These are phyloP conservation scores for Myocastor coypus DNA, from an alignment of 2,113 vertebrate species.

Conservation along the genomic window DNA sequence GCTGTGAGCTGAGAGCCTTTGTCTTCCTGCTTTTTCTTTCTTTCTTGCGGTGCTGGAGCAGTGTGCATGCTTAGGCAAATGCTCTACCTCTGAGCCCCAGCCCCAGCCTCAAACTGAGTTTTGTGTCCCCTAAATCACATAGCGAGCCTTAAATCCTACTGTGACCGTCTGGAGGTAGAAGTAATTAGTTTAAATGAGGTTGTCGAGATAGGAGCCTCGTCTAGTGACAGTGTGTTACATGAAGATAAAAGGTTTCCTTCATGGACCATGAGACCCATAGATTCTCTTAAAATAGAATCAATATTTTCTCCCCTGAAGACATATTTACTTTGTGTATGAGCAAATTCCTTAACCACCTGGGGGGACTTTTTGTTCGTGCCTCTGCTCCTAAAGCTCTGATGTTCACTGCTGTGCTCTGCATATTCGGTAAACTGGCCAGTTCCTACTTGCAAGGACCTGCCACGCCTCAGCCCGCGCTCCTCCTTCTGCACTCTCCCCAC, in stretches of 20 bases:
- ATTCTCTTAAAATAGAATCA: constrained; percentile 11
- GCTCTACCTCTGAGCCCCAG: neutral
- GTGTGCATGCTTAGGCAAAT: neutral
- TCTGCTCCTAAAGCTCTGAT: neutral
- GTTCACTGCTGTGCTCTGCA: neutral
- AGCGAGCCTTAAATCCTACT: neutral
- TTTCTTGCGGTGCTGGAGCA: neutral
- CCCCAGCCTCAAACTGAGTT: neutral
- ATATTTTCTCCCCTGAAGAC: neutral
- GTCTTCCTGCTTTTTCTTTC: neutral
- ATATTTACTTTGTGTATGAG: neutral
- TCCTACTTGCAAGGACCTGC: neutral
- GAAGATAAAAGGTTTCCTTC: neutral
- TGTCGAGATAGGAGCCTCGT: neutral
- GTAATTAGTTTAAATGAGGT: neutral
- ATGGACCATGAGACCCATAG: neutral
- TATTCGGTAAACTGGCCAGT: neutral
- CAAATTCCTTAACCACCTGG: neutral
- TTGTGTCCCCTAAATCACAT: neutral
- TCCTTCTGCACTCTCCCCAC: neutral
- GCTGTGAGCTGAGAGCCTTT: neutral
- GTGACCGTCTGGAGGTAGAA: neutral
- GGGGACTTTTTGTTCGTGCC: neutral
- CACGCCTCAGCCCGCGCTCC: neutral
- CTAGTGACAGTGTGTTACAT: neutral